Evolutionary conservation across 2,888 invertebrate species (phyloP), one percentile per base, ranked within the genome.

Genomic region (Brachyptera risi): DNA sequence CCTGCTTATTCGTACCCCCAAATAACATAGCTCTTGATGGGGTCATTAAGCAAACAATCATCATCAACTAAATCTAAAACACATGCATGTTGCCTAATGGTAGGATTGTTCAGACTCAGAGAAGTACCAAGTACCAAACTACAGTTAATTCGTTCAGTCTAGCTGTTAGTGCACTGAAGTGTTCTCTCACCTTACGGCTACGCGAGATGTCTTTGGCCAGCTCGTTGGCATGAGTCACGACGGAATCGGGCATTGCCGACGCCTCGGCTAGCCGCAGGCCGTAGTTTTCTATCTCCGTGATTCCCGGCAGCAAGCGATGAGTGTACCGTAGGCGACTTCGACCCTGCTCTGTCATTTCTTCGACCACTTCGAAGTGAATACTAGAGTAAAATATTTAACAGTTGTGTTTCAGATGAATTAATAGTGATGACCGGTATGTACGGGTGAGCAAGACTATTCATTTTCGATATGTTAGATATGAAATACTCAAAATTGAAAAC

Each of bases 211-310:
- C 24, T 17, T 40, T 19, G n/a, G 50, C 49, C 1, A 81, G 71
- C 64, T 79, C 75, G 59, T 76, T 75, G 0, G 85, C 83, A 47
- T 80, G 70, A 54, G 78, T 73, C 0, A 84, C 74, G 2, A 83
- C 79, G n/a, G 75, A 72, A 63, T 77, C 73, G 0, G 87, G 86
- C 68, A 87, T 76, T 65, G 83, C 79, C 0, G 82, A 82, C 66
- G 79, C 80, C 63, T 80, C 75, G 1, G 87, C 86, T 54, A 88
- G 73, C 24, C 80, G 77, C 26, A 89, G 74, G 0, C 89, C 90
- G 68, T 90, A 90, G 63, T 82, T 76, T 65, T 82, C 77, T 2
- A 86, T 73, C 11, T 76, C 73, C 0, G 83, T 84, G 0, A 82
- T 73, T 3, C 89, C 90, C 0, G 76, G 73, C 60, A 79, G 77